These are phyloP conservation scores for Mythimna albipuncta DNA, from an alignment of 2,888 invertebrate genomes.

Conservation along the genomic window DNA sequence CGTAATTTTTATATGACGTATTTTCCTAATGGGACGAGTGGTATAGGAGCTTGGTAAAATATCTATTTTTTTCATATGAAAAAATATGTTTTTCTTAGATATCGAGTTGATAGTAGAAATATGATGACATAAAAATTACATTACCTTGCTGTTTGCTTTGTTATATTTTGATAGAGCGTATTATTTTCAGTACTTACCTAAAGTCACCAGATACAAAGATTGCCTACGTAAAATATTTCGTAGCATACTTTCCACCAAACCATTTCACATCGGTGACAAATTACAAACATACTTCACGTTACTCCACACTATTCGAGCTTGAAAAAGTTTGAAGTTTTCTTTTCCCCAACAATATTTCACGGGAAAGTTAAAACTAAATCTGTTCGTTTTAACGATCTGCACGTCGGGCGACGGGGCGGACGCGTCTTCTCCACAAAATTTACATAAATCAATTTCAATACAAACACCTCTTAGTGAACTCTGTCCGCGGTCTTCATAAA, in stretches of 20 bases:
- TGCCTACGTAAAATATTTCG: too few relatives aligned
- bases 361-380: constrained; percentile 70
- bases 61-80: constrained; percentile 2
- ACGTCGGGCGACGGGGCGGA: constrained; percentile 74
- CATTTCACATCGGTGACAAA: background rate
- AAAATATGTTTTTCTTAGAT: background rate
- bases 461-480: constrained; percentile 90
- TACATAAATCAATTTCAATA: constrained; percentile 90
- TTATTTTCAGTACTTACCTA: background rate
- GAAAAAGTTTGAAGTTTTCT: constrained; percentile 17
- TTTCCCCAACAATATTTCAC: constrained; percentile 52
- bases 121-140: background rate
- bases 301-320: constrained; percentile 7
- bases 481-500: constrained; percentile 80
- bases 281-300: background rate
- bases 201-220: too few relatives aligned
- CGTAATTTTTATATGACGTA: constrained; percentile 51
- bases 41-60: constrained; percentile 8
- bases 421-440: constrained; percentile 86
- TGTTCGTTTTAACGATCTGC: constrained; percentile 79
- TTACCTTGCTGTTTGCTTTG: background rate
- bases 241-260: background rate
- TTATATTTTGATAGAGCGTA: background rate
- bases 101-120: background rate
- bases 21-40: constrained; percentile 26